Evolutionary conservation across 2,888 invertebrate species (phyloP).

Genomic region (Trissoscelio sp.): DNA sequence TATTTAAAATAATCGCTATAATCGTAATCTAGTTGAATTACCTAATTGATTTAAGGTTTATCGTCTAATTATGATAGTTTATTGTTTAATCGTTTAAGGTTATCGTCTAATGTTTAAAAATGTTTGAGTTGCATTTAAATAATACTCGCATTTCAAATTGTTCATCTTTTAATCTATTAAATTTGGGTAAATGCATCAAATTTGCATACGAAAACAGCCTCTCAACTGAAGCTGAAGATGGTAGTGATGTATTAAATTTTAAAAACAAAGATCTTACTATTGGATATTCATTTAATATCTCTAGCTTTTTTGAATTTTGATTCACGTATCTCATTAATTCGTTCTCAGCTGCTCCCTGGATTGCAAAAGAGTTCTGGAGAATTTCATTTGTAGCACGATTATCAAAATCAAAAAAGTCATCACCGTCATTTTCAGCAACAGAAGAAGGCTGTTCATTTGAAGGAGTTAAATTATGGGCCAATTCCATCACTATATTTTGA

Average conservation of each 20-base stretch:
- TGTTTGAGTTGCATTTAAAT: neutral
- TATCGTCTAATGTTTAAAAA: neutral
- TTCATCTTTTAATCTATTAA: neutral
- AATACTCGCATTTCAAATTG: neutral
- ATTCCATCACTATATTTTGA: neutral
- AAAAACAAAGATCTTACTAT: neutral
- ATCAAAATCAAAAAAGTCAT: constrained; percentile 10
- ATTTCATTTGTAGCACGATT: neutral
- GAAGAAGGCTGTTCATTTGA: too few species aligned
- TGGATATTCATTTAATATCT: neutral
- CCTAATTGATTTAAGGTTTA: too few species aligned
- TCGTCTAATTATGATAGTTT: too few species aligned
- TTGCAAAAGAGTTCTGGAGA: neutral
- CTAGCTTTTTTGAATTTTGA: neutral
- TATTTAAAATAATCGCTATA: too few species aligned
- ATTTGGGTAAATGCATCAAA: neutral
- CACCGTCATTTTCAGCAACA: neutral
- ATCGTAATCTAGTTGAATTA: too few species aligned
- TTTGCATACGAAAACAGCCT: neutral
- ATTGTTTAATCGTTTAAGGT: too few species aligned
- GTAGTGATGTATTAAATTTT: neutral
- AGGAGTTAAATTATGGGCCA: too few species aligned
- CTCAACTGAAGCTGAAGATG: neutral
- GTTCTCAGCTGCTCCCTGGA: neutral
- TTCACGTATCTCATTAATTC: constrained; percentile 2